Percentiles rank a stretch among this genome's conserved stretches.
These are phyloP conservation scores for Sebastes dallii DNA, from an alignment of 2,797 vertebrate species.

Conservation along the genomic window DNA sequence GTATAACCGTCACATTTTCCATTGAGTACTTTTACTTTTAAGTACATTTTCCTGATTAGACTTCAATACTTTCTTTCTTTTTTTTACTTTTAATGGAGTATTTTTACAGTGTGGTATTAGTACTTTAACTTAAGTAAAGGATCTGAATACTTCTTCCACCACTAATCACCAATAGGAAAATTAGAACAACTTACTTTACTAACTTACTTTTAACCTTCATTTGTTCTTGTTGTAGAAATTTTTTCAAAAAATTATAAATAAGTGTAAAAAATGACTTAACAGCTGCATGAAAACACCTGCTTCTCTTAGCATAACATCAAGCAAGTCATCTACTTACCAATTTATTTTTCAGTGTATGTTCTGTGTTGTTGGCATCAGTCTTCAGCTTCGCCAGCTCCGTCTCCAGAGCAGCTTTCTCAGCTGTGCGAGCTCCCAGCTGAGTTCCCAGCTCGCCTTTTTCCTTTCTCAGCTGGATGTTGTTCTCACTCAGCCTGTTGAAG, in stretches of 20 bases:
- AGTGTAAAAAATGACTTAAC: not conserved
- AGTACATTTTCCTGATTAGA: not conserved
- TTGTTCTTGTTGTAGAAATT: not conserved
- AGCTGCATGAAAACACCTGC: not conserved
- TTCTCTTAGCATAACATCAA: not conserved
- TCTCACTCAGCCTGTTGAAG: conserved; percentile 71
- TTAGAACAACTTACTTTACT: conserved; percentile 1
- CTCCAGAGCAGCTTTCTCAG: conserved; percentile 69
- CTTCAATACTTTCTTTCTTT: not conserved
- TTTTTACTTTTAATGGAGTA: not conserved
- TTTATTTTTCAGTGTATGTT: not conserved
- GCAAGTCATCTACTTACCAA: conserved; percentile 62
- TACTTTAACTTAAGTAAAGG: not conserved
- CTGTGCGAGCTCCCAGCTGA: conserved; percentile 74
- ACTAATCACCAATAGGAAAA: not conserved
- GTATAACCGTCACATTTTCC: not conserved
- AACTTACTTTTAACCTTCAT: not conserved
- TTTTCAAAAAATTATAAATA: not conserved
- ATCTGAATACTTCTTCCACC: not conserved
- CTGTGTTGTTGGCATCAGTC: conserved; percentile 69
- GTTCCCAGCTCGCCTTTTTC: conserved; percentile 75
- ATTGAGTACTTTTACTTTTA: not conserved
- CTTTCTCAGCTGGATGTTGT: conserved; percentile 67
- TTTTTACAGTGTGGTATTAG: not conserved
- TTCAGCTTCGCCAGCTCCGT: conserved; percentile 56